These are phyloP conservation scores for Maniola hyperantus DNA, from an alignment of 2,888 invertebrate species.

Conservation along the genomic window DNA sequence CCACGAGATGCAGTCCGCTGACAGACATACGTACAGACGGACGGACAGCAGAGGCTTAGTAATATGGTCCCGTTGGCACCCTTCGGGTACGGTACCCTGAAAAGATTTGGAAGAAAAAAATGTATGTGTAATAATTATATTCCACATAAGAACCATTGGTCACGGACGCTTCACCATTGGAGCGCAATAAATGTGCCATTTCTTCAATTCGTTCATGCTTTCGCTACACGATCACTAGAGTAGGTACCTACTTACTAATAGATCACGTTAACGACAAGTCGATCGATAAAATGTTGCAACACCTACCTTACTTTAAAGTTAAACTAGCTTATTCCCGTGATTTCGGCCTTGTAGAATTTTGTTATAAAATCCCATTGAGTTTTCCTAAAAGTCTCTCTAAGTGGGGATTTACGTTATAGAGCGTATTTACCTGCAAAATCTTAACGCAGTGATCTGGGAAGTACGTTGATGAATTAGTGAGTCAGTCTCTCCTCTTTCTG, in stretches of 20 bases:
- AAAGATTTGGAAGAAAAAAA: not conserved
- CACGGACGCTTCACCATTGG: constrained; percentile 52
- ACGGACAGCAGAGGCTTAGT: not conserved
- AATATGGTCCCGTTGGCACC: not conserved
- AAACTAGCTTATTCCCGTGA: no score
- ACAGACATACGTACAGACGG: no score
- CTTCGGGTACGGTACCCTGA: not conserved
- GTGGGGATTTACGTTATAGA: no score
- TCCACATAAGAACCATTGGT: constrained; percentile 29
- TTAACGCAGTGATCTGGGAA: no score
- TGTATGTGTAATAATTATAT: not conserved
- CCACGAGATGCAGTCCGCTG: no score
- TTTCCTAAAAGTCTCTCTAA: no score
- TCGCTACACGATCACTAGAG: constrained; percentile 48
- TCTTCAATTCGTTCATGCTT: constrained; percentile 62
- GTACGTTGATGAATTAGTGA: no score
- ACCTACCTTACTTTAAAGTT: no score
- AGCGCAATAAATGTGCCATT: constrained; percentile 55
- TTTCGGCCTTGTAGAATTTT: no score
- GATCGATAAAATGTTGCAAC: not conserved
- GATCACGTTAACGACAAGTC: not conserved
- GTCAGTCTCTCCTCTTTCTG: no score
- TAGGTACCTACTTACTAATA: constrained; percentile 9
- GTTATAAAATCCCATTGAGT: no score
- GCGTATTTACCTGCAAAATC: no score